phyloP scores from a whole-genome alignment of 35 echinoderm and acorn worm species.

The Heliocidaris erythrogramma region DNA sequence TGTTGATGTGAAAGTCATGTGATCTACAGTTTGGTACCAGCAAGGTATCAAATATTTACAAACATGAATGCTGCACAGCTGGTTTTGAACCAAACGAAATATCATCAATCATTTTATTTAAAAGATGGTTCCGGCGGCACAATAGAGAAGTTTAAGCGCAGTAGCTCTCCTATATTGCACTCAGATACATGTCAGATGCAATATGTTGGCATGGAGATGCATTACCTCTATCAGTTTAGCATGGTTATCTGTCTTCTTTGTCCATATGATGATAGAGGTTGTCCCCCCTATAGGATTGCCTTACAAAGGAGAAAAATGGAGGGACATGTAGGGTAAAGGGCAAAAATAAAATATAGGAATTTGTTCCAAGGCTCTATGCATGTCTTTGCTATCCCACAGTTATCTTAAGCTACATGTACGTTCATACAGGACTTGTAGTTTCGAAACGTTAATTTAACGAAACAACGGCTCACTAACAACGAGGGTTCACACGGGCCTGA shows the following conservation, averaged over 20 bases:
- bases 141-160: not conserved
- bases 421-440: too few species aligned
- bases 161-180: not conserved
- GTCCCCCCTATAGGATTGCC: too few species aligned
- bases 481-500: too few species aligned
- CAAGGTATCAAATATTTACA: not conserved
- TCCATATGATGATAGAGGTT: too few species aligned
- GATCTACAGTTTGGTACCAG: slow-evolving; percentile 3
- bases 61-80: not conserved
- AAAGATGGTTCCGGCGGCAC: not conserved
- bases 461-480: too few species aligned
- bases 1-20: not conserved
- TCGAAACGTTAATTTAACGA: too few species aligned
- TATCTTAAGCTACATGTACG: too few species aligned
- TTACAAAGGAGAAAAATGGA: too few species aligned
- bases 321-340: too few species aligned
- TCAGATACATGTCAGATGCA: not conserved
- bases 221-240: not conserved
- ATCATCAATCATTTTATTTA: not conserved
- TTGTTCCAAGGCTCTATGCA: too few species aligned
- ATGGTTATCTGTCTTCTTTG: not conserved
- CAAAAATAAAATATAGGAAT: too few species aligned
- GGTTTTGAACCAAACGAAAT: not conserved
- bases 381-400: too few species aligned
- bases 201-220: not conserved